These are phyloP conservation scores for Mesaphorura yosii DNA, from an alignment of 1,140 invertebrate genomes.

Conservation along the genomic window DNA sequence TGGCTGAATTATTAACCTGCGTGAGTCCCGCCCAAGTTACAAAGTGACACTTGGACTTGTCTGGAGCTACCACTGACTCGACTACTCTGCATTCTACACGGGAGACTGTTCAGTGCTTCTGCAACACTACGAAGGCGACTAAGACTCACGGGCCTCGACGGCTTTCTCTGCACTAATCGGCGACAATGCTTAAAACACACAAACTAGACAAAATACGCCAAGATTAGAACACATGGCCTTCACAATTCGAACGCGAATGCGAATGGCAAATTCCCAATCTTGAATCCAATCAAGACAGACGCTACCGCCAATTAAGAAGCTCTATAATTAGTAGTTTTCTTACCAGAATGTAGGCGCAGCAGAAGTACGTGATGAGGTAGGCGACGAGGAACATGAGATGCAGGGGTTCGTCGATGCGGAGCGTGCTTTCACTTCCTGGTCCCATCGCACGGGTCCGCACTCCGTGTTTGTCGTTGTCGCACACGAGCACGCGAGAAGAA, in stretches of 20 bases:
- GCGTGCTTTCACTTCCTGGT: conserved; percentile 5
- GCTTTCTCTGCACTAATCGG: background rate
- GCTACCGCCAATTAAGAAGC: background rate
- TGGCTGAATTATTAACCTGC: no score
- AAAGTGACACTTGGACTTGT: conserved; percentile 2
- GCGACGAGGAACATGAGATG: conserved; percentile 7
- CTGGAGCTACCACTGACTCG: background rate
- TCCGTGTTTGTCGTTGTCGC: background rate
- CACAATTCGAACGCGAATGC: background rate
- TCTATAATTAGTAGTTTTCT: background rate
- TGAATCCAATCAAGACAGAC: background rate
- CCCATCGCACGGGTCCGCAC: background rate
- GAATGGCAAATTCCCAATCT: background rate
- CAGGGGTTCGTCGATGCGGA: conserved; percentile 7
- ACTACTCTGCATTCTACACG: background rate
- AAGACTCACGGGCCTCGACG: background rate
- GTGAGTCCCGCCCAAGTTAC: background rate
- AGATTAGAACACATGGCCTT: background rate
- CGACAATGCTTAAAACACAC: conserved; percentile 9
- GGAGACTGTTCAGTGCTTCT: conserved; percentile 2
- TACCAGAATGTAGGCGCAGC: conserved; percentile 10
- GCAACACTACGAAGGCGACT: conserved; percentile 1
- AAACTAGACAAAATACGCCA: conserved; percentile 1
- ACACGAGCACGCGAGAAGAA: no score
- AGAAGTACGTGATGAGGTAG: conserved; percentile 11